Evolutionary conservation across 1,140 invertebrate species (phyloP), one percentile per base, ranked within the genome.

Genomic region (Charaxes varanes): DNA sequence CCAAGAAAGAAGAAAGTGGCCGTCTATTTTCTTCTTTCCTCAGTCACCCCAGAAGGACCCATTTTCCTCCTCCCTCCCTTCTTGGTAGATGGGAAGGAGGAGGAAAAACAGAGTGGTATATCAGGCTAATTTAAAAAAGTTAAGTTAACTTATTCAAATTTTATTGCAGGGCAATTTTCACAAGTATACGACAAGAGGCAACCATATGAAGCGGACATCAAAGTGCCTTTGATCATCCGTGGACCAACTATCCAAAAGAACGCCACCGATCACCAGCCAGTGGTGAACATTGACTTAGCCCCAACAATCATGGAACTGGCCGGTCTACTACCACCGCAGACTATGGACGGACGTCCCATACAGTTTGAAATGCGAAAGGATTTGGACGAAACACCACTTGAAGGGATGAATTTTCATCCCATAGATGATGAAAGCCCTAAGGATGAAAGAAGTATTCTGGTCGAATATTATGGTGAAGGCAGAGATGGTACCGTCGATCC

Each of bases 141-240:
- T n/a, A n/a, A n/a, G n/a, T n/a, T n/a, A 19, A 2, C 3, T 2
- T 19, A 27, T 18, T 33, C 8, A 0, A 12, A 30, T 26, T 17
- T 24, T 43, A 47, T 69, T 71, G 6, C 53, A 92, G 93, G 94
- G 26, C 94, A 96, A 82, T 95, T 95, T 74, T 89, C 91, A 12
- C 87, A 95, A 79, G 91, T 94, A 0, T 90, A 90, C 61, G 95
- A 97, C 72, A 97, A 97, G 68, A 85, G 95, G 11, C 93, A 95
- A 53, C 91, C 93, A 0, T 97, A 97, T 68, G 94, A 97, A 62
- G 91, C 93, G 2, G 95, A 97, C 63, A 92, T 95, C 17, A 86
- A 88, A 57, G 89, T 97, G 0, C 95, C 95, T 3, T 77, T 97
- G 6, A 55, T 96, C 14, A 88, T 97, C 2, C 81, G 90, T 42